Evolutionary conservation across 37 sponge, comb jelly and placozoan genomes (phyloP), one percentile per base, ranked within the genome.

Genomic region (Ianthella basta): DNA sequence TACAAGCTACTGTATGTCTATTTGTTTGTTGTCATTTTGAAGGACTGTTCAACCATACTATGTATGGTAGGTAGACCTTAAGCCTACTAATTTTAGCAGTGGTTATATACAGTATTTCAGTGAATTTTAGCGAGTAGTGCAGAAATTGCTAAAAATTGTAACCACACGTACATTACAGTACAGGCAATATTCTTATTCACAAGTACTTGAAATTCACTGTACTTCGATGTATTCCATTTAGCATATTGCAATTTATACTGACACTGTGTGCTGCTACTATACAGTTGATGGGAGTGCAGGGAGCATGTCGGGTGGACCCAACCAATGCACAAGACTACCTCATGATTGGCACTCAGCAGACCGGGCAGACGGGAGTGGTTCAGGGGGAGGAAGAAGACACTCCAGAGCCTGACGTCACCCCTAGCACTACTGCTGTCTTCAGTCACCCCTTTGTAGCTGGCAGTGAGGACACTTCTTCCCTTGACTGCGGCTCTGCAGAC

Each of bases 271-370:
- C 8, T 44, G 50, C 8, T 8, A 13, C 70, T 13, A 30, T 18
- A 1, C 34, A 69, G 70, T 35, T 69, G 35, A 35, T 34, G 34
- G 29, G 35, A 13, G 14, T 75, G 1, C 78, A 75, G 10, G 78
- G 78, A 16, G n/a, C 54, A 4, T 75, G 78, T 12, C 5, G 12
- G 0, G 78, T 75, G 32, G 21, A 23, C 10, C 78, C 78, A 21
- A 4, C 78, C 25, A 50, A 75, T 4, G 78, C 78, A 39, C 78
- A 16, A 20, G 54, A 75, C 78, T 75, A 75, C 54, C 25, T 40
- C 78, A 40, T 25, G 21, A 24, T 75, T 36, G 78, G 3, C 23
- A 36, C 23, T 25, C n/a, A 19, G 25, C 24, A 36, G 3, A 50
- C 23, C 4, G 50, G 50, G 13, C 53, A 41, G 21, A 19, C 20